These are phyloP conservation scores for Knipowitschia caucasica DNA, from an alignment of 2,797 vertebrate species.

Conservation along the genomic window DNA sequence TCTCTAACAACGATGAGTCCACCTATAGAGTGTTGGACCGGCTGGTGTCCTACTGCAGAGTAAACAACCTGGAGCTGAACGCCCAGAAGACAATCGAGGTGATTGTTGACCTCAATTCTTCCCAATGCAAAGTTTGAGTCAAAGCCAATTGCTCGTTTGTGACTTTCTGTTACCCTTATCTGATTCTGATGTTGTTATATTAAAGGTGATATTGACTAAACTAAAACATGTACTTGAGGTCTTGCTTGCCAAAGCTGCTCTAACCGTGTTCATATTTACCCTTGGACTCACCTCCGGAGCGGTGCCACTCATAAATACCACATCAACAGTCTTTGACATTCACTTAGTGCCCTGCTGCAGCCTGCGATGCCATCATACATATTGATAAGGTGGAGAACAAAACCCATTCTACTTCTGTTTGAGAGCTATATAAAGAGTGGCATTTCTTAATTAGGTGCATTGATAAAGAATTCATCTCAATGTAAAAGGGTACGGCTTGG, in stretches of 20 bases:
- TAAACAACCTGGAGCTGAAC: too few relatives aligned
- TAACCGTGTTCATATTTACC: conserved; percentile 28
- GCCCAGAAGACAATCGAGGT: too few relatives aligned
- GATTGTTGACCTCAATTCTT: too few relatives aligned
- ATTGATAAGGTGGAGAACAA: conserved; percentile 67
- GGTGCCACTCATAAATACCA: conserved; percentile 43
- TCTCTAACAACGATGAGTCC: too few relatives aligned
- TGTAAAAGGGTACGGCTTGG: conserved; percentile 63
- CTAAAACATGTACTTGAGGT: neutral
- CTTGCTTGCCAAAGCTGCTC: neutral
- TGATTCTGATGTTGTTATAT: too few relatives aligned
- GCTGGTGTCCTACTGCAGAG: too few relatives aligned
- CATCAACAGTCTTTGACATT: conserved; percentile 45
- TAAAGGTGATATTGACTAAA: too few relatives aligned
- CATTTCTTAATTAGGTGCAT: conserved; percentile 76
- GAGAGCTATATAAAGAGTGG: conserved; percentile 63
- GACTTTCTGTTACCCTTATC: too few relatives aligned
- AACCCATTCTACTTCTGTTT: conserved; percentile 71
- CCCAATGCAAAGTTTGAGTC: too few relatives aligned
- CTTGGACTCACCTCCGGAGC: conserved; percentile 37
- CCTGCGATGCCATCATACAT: conserved; percentile 50
- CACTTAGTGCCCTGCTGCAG: conserved; percentile 39
- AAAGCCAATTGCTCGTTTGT: too few relatives aligned
- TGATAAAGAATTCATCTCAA: conserved; percentile 83
- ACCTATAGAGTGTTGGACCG: too few relatives aligned